phyloP scores from a whole-genome alignment of 2,797 vertebrate species.

The Meda fulgida region DNA sequence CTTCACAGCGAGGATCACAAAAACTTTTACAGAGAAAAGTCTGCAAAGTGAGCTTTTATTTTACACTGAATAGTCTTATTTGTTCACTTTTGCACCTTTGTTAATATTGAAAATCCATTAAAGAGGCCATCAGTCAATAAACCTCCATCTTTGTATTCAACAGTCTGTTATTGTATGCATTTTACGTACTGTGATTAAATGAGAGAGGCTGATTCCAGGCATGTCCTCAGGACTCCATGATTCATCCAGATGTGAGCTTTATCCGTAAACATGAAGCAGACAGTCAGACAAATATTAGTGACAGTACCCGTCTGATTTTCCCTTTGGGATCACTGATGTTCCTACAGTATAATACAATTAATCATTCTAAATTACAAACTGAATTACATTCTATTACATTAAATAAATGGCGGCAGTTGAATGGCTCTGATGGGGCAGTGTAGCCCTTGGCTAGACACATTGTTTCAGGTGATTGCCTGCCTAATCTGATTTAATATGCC shows the following conservation, averaged over 20 bases:
- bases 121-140: not conserved
- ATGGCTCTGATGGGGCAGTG: constrained; percentile 54
- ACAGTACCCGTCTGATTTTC: constrained; percentile 25
- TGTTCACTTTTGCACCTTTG: too few relatives aligned
- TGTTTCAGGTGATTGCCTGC: constrained; percentile 62
- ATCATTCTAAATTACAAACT: constrained; percentile 56
- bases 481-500: constrained; percentile 62
- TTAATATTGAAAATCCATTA: not conserved
- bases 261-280: constrained; percentile 20
- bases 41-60: not conserved
- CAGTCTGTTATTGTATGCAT: not conserved
- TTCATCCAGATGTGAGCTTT: constrained; percentile 12
- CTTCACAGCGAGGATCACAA: not conserved
- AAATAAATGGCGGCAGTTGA: constrained; percentile 51
- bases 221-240: not conserved
- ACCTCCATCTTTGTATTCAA: not conserved
- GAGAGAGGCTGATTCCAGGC: not conserved
- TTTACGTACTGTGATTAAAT: constrained; percentile 14
- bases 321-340: constrained; percentile 22
- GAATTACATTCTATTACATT: constrained; percentile 55
- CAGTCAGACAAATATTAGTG: constrained; percentile 39
- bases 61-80: not conserved
- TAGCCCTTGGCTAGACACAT: constrained; percentile 53
- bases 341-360: constrained; percentile 43
- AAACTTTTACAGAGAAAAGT: not conserved